phyloP scores from a whole-genome alignment of 2,113 vertebrate genomes.

The Anseranas semipalmata region DNA sequence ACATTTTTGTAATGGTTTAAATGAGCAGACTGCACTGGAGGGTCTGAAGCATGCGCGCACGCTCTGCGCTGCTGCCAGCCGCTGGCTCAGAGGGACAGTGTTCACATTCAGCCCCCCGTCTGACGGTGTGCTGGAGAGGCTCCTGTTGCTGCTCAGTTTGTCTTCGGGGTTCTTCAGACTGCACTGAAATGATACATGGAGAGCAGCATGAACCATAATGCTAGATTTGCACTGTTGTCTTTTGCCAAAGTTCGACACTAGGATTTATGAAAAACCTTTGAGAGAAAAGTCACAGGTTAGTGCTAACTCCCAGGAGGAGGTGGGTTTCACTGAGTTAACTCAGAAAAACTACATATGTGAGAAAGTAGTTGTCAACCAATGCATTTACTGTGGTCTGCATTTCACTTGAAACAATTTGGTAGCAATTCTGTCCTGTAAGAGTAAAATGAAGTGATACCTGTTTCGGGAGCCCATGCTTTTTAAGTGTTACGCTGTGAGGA shows the following conservation, averaged over 20 bases:
- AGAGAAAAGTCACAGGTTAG: not conserved
- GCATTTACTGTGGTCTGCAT: not conserved
- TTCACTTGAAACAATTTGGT: not conserved
- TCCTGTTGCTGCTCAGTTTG: fast-evolving
- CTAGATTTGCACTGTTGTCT: not conserved
- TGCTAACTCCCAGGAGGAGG: not conserved
- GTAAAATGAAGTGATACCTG: not conserved
- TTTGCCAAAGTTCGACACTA: fast-evolving
- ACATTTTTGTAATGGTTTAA: not conserved
- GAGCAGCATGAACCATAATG: fast-evolving
- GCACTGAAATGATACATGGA: fast-evolving
- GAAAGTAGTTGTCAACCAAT: not conserved
- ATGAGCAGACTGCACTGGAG: not conserved
- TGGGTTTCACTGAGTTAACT: not conserved
- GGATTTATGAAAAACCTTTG: not conserved
- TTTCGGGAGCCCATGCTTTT: not conserved
- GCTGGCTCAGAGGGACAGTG: not conserved
- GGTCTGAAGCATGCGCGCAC: fast-evolving
- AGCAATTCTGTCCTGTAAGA: not conserved
- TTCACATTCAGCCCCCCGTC: not conserved
- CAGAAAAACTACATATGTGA: not conserved
- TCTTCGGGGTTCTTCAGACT: not conserved
- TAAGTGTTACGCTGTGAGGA: not conserved
- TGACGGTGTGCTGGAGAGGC: not conserved
- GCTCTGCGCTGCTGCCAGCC: not conserved